Conservation (phyloP, 2,113 vertebrate species). For the Astatotilapia flaviijosephi region DNA sequence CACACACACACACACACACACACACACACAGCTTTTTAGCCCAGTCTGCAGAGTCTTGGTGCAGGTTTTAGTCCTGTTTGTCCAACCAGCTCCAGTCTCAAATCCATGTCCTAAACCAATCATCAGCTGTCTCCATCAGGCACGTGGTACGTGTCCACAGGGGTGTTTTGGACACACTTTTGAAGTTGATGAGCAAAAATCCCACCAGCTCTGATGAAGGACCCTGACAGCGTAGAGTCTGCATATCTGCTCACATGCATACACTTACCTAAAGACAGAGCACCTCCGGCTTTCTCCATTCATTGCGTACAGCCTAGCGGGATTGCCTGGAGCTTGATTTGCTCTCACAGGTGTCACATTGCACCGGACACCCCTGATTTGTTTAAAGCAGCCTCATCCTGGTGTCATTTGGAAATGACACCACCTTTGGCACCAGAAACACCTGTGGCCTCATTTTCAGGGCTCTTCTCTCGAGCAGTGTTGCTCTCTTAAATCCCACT, state of each 20-base stretch:
- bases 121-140: neutral
- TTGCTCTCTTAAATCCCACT: neutral
- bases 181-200: neutral
- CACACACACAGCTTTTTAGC: fast-evolving
- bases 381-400: neutral
- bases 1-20: neutral
- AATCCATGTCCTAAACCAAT: neutral
- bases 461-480: neutral
- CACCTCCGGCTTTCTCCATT: neutral
- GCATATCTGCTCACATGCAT: fast-evolving
- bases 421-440: neutral
- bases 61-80: neutral
- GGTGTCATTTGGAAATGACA: neutral
- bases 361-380: neutral
- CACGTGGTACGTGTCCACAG: neutral
- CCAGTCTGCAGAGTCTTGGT: neutral
- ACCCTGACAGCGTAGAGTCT: neutral
- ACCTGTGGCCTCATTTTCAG: fast-evolving
- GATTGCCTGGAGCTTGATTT: neutral
- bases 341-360: neutral
- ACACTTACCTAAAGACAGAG: neutral
- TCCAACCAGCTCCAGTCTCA: neutral
- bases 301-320: fast-evolving
- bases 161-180: neutral
- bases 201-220: neutral